These are phyloP conservation scores for Altica lythri DNA, from an alignment of 2,888 invertebrate genomes.

Conservation along the genomic window DNA sequence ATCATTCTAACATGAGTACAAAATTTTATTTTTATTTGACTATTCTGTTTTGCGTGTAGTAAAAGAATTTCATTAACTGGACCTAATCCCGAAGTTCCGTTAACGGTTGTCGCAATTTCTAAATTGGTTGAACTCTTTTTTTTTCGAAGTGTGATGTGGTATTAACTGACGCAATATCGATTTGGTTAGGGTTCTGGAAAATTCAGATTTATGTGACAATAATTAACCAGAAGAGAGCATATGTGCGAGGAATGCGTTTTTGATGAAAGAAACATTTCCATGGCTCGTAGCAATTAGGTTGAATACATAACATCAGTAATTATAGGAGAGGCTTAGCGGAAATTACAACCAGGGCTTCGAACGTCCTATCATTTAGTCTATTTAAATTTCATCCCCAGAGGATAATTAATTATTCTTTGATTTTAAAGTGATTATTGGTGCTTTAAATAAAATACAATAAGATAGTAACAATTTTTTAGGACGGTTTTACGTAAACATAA, in stretches of 20 bases:
- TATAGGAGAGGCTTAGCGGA: slow-evolving; percentile 15
- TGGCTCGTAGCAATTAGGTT: slow-evolving; percentile 9
- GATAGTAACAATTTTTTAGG: too few relatives aligned
- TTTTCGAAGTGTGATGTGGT: slow-evolving; percentile 3
- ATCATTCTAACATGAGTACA: too few relatives aligned
- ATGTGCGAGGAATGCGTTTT: slow-evolving; percentile 7
- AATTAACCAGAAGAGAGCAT: slow-evolving; percentile 10
- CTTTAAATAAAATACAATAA: too few relatives aligned
- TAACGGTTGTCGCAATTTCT: slow-evolving; percentile 4
- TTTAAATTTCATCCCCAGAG: slow-evolving; percentile 16
- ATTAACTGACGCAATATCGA: slow-evolving; percentile 4
- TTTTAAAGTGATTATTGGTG: slow-evolving; percentile 13
- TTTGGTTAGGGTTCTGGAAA: slow-evolving; percentile 4
- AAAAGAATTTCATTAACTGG: slow-evolving; percentile 13
- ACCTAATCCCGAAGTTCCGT: slow-evolving; percentile 3
- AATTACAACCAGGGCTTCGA: slow-evolving; percentile 28
- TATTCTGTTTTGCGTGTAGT: not conserved
- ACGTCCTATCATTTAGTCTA: slow-evolving; percentile 23
- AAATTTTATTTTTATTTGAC: too few relatives aligned
- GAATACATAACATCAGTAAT: slow-evolving; percentile 12
- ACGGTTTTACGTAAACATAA: too few relatives aligned
- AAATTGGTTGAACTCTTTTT: slow-evolving; percentile 1
- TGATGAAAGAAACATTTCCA: slow-evolving; percentile 10
- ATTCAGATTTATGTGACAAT: slow-evolving; percentile 3
- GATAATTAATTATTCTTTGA: slow-evolving; percentile 26